These are phyloP conservation scores for Manis crassicaudata DNA, from an alignment of 2,797 vertebrate species.

Conservation along the genomic window DNA sequence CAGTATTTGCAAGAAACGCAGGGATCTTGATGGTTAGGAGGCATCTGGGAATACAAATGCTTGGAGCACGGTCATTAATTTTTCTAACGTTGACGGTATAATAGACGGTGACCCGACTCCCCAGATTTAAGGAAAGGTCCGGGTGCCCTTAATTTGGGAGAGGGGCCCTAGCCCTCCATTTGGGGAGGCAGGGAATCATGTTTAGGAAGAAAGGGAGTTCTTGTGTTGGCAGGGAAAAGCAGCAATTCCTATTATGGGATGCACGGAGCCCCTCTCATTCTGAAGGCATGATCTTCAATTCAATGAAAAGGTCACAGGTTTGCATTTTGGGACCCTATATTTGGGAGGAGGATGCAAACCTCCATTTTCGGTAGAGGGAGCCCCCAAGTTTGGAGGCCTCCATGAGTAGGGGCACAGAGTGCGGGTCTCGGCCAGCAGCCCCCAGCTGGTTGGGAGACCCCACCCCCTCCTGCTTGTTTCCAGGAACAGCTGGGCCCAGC, in stretches of 20 bases:
- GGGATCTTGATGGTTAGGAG: constrained; percentile 15
- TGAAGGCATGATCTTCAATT: not conserved
- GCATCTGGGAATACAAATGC: constrained; percentile 21
- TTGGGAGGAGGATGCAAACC: not conserved
- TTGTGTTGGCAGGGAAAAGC: not conserved
- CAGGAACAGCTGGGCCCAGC: constrained; percentile 76
- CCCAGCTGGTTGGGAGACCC: constrained; percentile 55
- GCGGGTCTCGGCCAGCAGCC: constrained; percentile 21
- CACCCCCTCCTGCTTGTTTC: constrained; percentile 67
- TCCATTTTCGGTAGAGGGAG: not conserved
- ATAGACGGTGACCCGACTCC: not conserved
- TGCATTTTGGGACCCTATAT: not conserved
- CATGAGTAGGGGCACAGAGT: not conserved
- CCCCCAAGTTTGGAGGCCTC: not conserved
- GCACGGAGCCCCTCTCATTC: not conserved
- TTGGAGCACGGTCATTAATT: constrained; percentile 1
- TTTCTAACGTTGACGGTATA: not conserved
- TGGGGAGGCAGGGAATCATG: not conserved
- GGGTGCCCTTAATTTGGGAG: not conserved
- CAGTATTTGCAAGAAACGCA: not conserved
- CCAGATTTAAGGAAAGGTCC: constrained; percentile 17
- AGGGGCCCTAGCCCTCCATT: not conserved
- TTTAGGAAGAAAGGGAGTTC: not conserved
- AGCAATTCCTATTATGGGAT: not conserved
- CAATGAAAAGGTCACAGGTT: not conserved